Conservation (phyloP, 2,888 invertebrate species). For the Pharmacophagus antenor region DNA sequence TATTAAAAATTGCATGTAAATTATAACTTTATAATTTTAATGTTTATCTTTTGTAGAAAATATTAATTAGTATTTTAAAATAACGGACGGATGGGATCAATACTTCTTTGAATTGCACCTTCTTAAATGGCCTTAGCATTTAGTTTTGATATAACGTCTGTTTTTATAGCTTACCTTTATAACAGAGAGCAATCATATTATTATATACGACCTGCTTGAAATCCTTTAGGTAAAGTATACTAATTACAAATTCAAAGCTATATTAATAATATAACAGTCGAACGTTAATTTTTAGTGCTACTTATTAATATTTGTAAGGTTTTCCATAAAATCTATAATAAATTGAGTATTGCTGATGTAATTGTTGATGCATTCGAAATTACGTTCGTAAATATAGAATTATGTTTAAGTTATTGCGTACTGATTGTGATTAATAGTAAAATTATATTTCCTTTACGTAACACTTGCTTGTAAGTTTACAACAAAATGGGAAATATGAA, state of each 20-base stretch:
- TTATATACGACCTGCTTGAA: conserved; percentile 4
- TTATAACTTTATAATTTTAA: background rate
- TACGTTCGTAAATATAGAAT: conserved; percentile 14
- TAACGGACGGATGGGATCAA: background rate
- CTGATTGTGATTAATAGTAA: background rate
- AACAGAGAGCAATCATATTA: background rate
- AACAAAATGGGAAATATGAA: background rate
- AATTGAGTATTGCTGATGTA: conserved; percentile 2
- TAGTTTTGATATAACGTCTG: background rate
- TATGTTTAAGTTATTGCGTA: background rate
- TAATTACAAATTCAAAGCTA: conserved; percentile 22
- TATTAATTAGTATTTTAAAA: background rate
- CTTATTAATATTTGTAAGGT: conserved; percentile 14
- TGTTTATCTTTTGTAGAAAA: background rate
- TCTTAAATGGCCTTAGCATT: background rate
- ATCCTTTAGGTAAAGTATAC: conserved; percentile 4
- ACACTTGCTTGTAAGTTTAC: background rate
- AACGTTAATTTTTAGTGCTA: conserved; percentile 6
- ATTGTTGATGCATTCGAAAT: background rate
- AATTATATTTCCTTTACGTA: background rate
- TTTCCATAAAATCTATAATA: conserved; percentile 6
- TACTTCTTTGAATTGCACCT: background rate
- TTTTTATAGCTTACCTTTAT: background rate
- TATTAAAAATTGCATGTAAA: too few species aligned
- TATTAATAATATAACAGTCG: conserved; percentile 10